phyloP scores from a whole-genome alignment of 2,797 vertebrate genomes.

The Trachops cirrhosus region DNA sequence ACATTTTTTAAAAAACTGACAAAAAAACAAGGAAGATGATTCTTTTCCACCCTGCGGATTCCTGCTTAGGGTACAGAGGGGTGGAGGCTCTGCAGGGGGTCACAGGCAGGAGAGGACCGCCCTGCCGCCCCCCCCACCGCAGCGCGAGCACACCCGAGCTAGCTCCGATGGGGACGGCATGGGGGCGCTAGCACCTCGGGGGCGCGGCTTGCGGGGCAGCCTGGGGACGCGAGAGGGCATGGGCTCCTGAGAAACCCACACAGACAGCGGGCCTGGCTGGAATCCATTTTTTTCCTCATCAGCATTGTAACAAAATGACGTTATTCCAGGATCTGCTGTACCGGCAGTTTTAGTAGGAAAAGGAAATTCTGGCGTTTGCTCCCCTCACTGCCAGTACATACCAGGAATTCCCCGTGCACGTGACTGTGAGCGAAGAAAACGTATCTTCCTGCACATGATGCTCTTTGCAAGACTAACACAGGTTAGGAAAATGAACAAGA shows the following conservation, averaged over 20 bases:
- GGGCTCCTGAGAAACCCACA: neutral
- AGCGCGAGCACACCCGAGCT: neutral
- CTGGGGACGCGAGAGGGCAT: fast-evolving
- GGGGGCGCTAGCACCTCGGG: no score
- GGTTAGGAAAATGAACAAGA: neutral
- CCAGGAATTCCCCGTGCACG: neutral
- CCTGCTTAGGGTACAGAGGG: neutral
- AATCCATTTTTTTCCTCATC: neutral
- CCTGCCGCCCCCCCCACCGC: neutral
- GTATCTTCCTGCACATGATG: neutral
- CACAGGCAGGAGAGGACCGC: fast-evolving
- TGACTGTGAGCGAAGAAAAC: neutral
- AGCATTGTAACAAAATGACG: neutral
- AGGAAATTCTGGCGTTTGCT: neutral
- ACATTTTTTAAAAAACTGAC: neutral
- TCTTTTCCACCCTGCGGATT: neutral
- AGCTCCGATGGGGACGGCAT: no score
- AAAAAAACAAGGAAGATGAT: neutral
- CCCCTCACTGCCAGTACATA: neutral
- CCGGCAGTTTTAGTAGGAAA: neutral
- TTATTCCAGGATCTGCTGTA: neutral
- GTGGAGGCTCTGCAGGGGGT: neutral
- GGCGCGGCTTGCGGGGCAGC: no score
- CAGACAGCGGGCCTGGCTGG: neutral
- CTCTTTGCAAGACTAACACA: neutral